These are phyloP conservation scores for Onychostoma macrolepis DNA, from an alignment of 2,113 vertebrate species.

Conservation along the genomic window DNA sequence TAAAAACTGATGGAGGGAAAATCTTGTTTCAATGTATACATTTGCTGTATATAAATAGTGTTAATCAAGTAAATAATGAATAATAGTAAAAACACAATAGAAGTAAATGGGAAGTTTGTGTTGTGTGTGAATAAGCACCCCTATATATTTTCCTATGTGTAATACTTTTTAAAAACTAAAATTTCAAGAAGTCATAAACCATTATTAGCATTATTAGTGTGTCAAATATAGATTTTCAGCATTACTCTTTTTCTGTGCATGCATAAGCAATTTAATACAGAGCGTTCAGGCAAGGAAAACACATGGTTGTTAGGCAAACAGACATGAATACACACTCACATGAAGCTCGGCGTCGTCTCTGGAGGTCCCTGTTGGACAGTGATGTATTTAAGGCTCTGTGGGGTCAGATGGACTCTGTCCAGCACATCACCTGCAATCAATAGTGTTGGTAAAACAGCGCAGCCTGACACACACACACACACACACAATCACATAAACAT, in stretches of 20 bases:
- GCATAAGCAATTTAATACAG: neutral
- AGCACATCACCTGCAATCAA: constrained; percentile 61
- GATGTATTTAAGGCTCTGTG: constrained; percentile 45
- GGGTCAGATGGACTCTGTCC: constrained; percentile 42
- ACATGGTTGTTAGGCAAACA: constrained; percentile 4
- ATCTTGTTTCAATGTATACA: constrained; percentile 16
- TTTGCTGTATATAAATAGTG: neutral
- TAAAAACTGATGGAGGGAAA: neutral
- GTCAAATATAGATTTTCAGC: neutral
- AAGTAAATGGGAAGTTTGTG: neutral
- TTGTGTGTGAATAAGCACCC: neutral
- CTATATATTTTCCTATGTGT: too few relatives aligned
- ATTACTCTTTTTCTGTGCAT: neutral
- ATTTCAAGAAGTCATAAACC: too few relatives aligned
- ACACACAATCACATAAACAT: neutral
- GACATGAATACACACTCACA: constrained; percentile 7
- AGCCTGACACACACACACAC: constrained; percentile 5
- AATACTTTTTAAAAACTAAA: too few relatives aligned
- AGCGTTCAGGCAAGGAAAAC: neutral
- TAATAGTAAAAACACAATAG: neutral
- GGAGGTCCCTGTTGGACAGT: constrained; percentile 41
- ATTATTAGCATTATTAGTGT: too few relatives aligned
- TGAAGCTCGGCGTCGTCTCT: neutral
- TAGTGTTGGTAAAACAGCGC: constrained; percentile 37
- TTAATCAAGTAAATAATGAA: neutral